Percentiles rank a stretch among this genome's conserved stretches.
These are phyloP conservation scores for Nasonia vitripennis DNA, from an alignment of 1,140 invertebrate species.

Conservation along the genomic window DNA sequence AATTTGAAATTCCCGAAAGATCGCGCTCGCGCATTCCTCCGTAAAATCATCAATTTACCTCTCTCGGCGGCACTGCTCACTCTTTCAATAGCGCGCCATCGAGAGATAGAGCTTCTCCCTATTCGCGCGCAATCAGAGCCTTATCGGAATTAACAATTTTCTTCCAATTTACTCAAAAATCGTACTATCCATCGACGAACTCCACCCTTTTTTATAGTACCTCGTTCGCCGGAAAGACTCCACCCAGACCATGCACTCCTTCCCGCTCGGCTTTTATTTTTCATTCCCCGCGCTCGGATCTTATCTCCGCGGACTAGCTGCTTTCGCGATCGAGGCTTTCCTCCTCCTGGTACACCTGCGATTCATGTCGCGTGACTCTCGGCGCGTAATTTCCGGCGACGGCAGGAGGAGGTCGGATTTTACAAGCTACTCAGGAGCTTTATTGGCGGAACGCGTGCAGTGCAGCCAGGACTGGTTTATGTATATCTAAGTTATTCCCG, in stretches of 20 bases:
- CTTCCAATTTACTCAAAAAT: background rate
- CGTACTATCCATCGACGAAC: background rate
- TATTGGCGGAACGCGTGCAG: constrained; percentile 29
- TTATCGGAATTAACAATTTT: background rate
- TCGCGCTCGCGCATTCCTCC: too few relatives aligned
- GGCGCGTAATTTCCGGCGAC: constrained; percentile 21
- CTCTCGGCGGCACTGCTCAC: too few relatives aligned
- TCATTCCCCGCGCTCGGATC: constrained; percentile 13
- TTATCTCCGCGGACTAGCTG: background rate
- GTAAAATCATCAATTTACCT: background rate
- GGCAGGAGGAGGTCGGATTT: constrained; percentile 3
- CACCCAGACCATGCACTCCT: background rate
- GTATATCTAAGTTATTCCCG: constrained; percentile 20
- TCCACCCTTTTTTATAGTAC: background rate
- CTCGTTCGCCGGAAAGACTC: background rate
- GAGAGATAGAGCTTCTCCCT: background rate
- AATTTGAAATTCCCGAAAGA: too few relatives aligned
- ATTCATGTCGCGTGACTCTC: constrained; percentile 39
- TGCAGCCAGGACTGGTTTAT: background rate
- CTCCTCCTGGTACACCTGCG: background rate
- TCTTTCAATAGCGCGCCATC: background rate
- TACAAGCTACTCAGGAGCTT: constrained; percentile 22
- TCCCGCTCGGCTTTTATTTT: constrained; percentile 13
- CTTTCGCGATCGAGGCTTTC: constrained; percentile 1
- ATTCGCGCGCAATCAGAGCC: background rate